Evolutionary conservation across 2,888 invertebrate genomes (phyloP), one percentile per base, ranked within the genome.

Genomic region (Ypsolopha scabrella): DNA sequence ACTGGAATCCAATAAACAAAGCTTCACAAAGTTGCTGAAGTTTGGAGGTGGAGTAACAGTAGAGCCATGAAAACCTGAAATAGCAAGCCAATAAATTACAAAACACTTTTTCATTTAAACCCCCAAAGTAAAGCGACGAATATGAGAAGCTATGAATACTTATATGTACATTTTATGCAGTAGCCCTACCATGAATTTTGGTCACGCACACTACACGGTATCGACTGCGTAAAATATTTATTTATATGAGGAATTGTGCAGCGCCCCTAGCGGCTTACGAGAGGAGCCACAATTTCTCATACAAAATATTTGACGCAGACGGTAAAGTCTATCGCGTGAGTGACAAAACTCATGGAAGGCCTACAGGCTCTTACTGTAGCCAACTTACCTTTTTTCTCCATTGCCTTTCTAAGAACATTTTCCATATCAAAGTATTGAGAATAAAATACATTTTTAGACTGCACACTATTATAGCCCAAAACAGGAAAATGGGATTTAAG

Each of bases 1-100:
- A 1, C 54, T 57, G n/a, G 85, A 85, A 58, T 85, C 85, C 13
- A 83, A 51, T 24, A 85, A 55, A 57, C 81, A 80, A 6, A 81
- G 41, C 57, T 72, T 80, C 1, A 81, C 60, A 56, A 83, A 82
- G 54, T 69, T 67, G 2, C 52, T 61, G 44, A 68, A 74, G 3
- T 65, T 58, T 11, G 54, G 38, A 8, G 78, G 35, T 7, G 14
- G 6, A 14, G 74, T n/a, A 71, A 47, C 6, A 54, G 48, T 3
- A 47, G 34, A 56, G 14, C 14, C 47, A 44, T 13, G 44, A 24
- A 34, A 14, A 36, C 53, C 67, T 69, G 61, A 6, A 59, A 61
- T 7, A 33, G n/a, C 6, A n/a, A 39, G 10, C 9, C 39, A 49
- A 34, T 9, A 48, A 48, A 11, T 36, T 35, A 13, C 1, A 36